These are phyloP conservation scores for Aphrocallistes beatrix DNA, from an alignment of 37 sponge, comb jelly and placozoan genomes.

Conservation along the genomic window DNA sequence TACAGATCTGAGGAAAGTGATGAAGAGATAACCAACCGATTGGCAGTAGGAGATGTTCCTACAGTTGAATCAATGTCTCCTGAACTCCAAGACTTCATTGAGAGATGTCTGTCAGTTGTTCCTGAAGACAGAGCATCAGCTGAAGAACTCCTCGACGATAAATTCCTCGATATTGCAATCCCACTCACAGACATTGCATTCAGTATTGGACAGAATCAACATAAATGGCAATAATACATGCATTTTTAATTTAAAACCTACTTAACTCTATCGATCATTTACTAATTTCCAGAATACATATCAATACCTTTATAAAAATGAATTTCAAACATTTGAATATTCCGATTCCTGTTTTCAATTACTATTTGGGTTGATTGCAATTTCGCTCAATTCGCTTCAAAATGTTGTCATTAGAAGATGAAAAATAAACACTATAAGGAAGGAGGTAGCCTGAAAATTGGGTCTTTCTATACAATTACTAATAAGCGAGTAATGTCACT, in stretches of 20 bases:
- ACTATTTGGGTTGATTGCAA: too few species aligned
- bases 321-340: too few species aligned
- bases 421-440: too few species aligned
- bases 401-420: too few species aligned
- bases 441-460: too few species aligned
- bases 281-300: too few species aligned
- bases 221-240: neutral
- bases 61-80: neutral
- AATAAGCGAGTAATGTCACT: too few species aligned
- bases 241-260: neutral
- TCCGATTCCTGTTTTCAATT: too few species aligned
- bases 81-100: neutral
- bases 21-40: neutral
- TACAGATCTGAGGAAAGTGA: neutral
- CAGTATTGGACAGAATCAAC: neutral
- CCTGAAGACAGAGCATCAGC: neutral
- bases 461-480: too few species aligned
- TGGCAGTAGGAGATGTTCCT: neutral
- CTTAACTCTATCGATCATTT: too few species aligned
- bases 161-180: constrained; percentile 5
- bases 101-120: neutral
- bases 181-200: neutral
- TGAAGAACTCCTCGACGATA: constrained; percentile 1
- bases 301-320: too few species aligned
- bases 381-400: too few species aligned